Conservation (phyloP, 2,888 invertebrate genomes). For the Campopleginae sp. region DNA sequence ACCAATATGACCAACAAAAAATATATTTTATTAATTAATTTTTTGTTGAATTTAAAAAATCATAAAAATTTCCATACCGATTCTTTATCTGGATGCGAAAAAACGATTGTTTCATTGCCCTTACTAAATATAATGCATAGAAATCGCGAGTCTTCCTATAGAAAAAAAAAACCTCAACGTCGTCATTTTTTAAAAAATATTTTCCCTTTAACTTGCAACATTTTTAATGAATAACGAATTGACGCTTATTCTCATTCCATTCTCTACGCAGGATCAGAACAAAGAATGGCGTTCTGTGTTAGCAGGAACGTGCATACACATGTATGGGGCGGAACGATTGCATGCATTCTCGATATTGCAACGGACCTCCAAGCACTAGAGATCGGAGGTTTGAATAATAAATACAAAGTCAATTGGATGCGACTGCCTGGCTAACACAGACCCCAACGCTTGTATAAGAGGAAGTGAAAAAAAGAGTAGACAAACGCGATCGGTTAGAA, state of each 20-base stretch:
- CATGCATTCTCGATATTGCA: constrained; percentile 19
- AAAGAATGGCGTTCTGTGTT: background rate
- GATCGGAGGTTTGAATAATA: constrained; percentile 35
- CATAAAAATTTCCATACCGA: too few species aligned
- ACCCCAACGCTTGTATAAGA: background rate
- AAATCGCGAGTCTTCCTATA: too few species aligned
- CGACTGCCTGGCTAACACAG: constrained; percentile 1
- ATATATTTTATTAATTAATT: too few species aligned
- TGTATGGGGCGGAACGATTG: background rate
- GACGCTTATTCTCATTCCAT: constrained; percentile 32
- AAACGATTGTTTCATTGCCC: too few species aligned
- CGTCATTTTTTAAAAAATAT: background rate
- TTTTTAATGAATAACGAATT: constrained; percentile 50
- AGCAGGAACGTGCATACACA: constrained; percentile 1
- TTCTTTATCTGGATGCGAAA: too few species aligned
- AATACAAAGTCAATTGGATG: constrained; percentile 20
- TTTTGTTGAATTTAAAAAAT: too few species aligned
- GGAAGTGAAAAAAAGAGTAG: background rate
- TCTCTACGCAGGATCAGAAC: background rate
- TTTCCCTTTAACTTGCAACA: constrained; percentile 37
- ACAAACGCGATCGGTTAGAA: background rate
- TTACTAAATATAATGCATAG: too few species aligned
- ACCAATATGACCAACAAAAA: too few species aligned
- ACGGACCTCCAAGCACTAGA: constrained; percentile 10
- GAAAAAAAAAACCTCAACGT: too few species aligned